Percentiles rank a stretch among this genome's conserved stretches.
These are phyloP conservation scores for Ranitomeya imitator DNA, from an alignment of 2,113 vertebrate genomes.

Conservation along the genomic window DNA sequence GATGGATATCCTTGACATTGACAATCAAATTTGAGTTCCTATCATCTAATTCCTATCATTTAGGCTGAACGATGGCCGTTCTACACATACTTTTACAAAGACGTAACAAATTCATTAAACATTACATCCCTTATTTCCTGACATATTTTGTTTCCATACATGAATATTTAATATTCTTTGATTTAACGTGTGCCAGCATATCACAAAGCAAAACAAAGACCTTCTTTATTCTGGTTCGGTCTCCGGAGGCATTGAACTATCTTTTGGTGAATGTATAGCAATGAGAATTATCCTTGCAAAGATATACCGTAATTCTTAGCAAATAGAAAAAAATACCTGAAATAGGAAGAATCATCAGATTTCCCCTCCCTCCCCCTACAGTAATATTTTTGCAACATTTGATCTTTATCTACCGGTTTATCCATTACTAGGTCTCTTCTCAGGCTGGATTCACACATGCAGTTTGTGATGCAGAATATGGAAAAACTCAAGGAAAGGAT, in stretches of 20 bases:
- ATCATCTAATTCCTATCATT: background rate
- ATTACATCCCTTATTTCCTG: background rate
- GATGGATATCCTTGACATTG: background rate
- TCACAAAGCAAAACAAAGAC: conserved; percentile 10
- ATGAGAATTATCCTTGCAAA: background rate
- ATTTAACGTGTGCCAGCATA: conserved; percentile 2
- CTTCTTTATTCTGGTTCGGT: background rate
- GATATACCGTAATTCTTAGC: background rate
- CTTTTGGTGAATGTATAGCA: conserved; percentile 20
- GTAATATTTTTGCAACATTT: too few relatives aligned
- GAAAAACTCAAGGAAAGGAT: too few relatives aligned
- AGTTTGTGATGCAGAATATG: too few relatives aligned
- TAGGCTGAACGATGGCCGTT: background rate
- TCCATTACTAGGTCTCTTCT: background rate
- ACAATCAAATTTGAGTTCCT: background rate
- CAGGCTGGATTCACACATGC: too few relatives aligned
- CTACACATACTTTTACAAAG: background rate
- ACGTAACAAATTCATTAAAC: background rate
- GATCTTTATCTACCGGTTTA: too few relatives aligned
- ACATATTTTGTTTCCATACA: background rate
- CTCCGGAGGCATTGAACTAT: background rate
- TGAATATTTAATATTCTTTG: conserved; percentile 23
- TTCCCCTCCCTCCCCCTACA: background rate
- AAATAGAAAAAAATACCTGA: background rate
- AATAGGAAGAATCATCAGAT: background rate